A percentile compares a stretch with the other conserved stretches of the same genome.
These are phyloP conservation scores for Pachypanchax playfairii DNA, from an alignment of 2,113 vertebrate genomes.

Conservation along the genomic window DNA sequence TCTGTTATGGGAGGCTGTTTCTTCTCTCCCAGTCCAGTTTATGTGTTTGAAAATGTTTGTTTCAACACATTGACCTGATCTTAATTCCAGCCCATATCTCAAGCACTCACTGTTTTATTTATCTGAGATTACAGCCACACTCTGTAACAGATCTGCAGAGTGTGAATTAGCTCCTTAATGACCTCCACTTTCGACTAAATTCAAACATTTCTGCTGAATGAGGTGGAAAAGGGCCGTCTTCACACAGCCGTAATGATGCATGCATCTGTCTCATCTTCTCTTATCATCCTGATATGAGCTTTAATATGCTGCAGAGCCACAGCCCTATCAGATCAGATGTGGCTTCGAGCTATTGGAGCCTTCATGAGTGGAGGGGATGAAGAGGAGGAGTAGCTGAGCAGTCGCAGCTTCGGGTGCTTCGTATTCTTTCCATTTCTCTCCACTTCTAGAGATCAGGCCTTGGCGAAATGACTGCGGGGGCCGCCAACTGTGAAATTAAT, in stretches of 20 bases:
- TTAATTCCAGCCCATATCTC: background rate
- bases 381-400: conserved; percentile 5
- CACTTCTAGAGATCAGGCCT: conserved; percentile 53
- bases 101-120: conserved; percentile 1
- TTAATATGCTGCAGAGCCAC: conserved; percentile 45
- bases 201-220: background rate
- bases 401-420: conserved; percentile 17
- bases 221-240: conserved; percentile 28
- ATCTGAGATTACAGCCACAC: background rate
- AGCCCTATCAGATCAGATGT: conserved; percentile 49
- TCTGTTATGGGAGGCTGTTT: background rate
- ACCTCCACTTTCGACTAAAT: conserved; percentile 10
- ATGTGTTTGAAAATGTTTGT: conserved; percentile 4
- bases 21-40: background rate
- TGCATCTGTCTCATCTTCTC: conserved; percentile 27
- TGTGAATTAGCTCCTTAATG: conserved; percentile 9
- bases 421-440: conserved; percentile 45
- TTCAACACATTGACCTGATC: background rate
- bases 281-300: conserved; percentile 40
- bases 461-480: conserved; percentile 44
- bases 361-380: conserved; percentile 33
- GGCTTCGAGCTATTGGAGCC: conserved; percentile 47
- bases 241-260: conserved; percentile 52
- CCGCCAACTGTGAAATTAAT: conserved; percentile 81
- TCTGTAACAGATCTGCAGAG: conserved; percentile 1